Evolutionary conservation across 2,797 vertebrate genomes (phyloP).

Genomic region (Gastrophryne carolinensis): DNA sequence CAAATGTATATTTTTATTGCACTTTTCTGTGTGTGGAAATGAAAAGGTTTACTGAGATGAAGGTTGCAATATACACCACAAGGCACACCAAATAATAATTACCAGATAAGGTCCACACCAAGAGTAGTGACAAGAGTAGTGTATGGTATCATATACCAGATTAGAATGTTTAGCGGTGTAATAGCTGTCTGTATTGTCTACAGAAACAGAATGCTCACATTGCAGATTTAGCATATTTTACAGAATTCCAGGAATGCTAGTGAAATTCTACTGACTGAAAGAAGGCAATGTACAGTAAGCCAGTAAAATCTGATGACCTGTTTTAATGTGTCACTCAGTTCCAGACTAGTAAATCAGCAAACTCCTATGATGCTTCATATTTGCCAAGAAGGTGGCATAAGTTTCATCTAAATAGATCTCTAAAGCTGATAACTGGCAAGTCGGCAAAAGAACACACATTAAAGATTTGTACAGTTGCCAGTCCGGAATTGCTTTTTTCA

Average conservation of each 20-base stretch:
- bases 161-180: too few relatives aligned
- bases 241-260: conserved; percentile 7
- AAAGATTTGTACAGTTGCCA: conserved; percentile 28
- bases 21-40: too few relatives aligned
- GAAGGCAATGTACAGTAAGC: conserved; percentile 18
- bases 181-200: neutral
- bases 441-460: conserved; percentile 34
- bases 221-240: conserved; percentile 7
- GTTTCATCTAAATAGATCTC: conserved; percentile 34
- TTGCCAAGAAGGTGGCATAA: conserved; percentile 42
- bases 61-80: too few relatives aligned
- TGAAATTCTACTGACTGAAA: conserved; percentile 1
- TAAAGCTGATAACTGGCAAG: conserved; percentile 29
- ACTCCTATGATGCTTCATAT: conserved; percentile 1
- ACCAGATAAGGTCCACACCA: too few relatives aligned
- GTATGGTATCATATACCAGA: too few relatives aligned
- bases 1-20: too few relatives aligned
- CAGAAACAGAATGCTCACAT: neutral
- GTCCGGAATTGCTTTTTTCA: neutral
- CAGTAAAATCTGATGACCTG: conserved; percentile 15
- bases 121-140: too few relatives aligned
- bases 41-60: too few relatives aligned
- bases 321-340: conserved; percentile 25
- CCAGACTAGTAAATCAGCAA: conserved; percentile 12
- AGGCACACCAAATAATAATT: too few relatives aligned